Evolutionary conservation across 2,797 vertebrate genomes (phyloP).

Genomic region (Siniperca undulata): DNA sequence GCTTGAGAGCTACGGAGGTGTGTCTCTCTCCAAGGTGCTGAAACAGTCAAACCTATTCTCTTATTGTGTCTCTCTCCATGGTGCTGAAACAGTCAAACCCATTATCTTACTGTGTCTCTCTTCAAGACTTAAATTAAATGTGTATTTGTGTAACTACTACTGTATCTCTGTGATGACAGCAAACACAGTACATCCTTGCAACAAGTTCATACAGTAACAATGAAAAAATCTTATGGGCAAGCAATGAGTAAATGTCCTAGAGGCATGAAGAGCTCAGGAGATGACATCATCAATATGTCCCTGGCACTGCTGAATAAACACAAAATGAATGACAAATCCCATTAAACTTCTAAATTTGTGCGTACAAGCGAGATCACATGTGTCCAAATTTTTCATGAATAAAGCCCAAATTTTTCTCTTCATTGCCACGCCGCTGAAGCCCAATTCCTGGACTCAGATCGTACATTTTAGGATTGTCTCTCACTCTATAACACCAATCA

Average conservation of each 20-base stretch:
- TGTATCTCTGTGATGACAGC: background rate
- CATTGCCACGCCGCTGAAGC: background rate
- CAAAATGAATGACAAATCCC: background rate
- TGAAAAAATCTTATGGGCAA: fast-evolving
- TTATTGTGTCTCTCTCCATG: no score
- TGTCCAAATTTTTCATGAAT: background rate
- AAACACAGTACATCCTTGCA: background rate
- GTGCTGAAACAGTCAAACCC: no score
- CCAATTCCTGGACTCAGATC: background rate
- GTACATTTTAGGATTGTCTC: background rate
- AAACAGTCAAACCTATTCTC: no score
- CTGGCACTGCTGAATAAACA: background rate
- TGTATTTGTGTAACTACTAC: background rate
- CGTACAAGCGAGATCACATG: background rate
- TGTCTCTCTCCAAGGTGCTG: no score
- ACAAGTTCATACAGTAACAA: background rate
- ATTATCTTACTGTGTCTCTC: no score
- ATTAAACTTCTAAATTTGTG: background rate
- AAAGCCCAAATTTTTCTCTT: background rate
- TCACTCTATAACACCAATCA: background rate
- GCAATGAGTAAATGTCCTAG: background rate
- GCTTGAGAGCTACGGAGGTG: no score
- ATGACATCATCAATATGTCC: background rate
- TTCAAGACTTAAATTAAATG: background rate
- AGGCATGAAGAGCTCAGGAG: background rate